Evolutionary conservation across 2,888 invertebrate genomes (phyloP).

Genomic region (Drosophila subsilvestris): DNA sequence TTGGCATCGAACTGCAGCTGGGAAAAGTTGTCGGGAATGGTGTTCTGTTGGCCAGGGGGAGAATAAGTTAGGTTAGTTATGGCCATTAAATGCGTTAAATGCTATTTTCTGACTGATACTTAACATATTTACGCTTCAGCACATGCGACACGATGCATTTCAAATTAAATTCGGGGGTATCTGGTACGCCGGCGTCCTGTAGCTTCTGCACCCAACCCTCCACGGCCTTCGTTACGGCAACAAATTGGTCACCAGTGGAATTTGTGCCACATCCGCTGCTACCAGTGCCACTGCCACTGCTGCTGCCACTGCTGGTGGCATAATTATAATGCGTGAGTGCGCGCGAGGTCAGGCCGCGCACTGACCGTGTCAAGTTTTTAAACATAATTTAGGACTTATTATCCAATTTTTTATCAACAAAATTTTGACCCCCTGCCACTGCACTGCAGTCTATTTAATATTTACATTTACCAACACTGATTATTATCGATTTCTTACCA

Average conservation of each 20-base stretch:
- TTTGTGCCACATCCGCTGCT: background rate
- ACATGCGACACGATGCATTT: slow-evolving; percentile 86
- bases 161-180: slow-evolving; percentile 86
- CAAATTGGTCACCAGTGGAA: slow-evolving; percentile 6
- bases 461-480: too few relatives aligned
- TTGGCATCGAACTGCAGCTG: slow-evolving; percentile 69
- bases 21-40: slow-evolving; percentile 62
- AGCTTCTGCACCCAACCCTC: slow-evolving; percentile 85
- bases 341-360: slow-evolving; percentile 24
- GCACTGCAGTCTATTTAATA: background rate
- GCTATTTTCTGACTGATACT: slow-evolving; percentile 4
- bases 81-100: background rate
- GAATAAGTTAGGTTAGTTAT: slow-evolving; percentile 1
- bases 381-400: slow-evolving; percentile 64
- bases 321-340: slow-evolving; percentile 29
- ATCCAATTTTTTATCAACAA: slow-evolving; percentile 58
- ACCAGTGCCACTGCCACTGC: too few relatives aligned
- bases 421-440: slow-evolving; percentile 43
- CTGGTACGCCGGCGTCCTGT: slow-evolving; percentile 84
- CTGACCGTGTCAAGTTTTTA: slow-evolving; percentile 42
- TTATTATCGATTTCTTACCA: too few relatives aligned
- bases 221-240: slow-evolving; percentile 67
- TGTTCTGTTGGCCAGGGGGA: slow-evolving; percentile 55
- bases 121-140: slow-evolving; percentile 85
- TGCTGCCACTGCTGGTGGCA: slow-evolving; percentile 20